Percentiles rank a stretch among this genome's conserved stretches.
These are phyloP conservation scores for Drosophila orosa DNA, from an alignment of 1,140 invertebrate genomes.

Conservation along the genomic window DNA sequence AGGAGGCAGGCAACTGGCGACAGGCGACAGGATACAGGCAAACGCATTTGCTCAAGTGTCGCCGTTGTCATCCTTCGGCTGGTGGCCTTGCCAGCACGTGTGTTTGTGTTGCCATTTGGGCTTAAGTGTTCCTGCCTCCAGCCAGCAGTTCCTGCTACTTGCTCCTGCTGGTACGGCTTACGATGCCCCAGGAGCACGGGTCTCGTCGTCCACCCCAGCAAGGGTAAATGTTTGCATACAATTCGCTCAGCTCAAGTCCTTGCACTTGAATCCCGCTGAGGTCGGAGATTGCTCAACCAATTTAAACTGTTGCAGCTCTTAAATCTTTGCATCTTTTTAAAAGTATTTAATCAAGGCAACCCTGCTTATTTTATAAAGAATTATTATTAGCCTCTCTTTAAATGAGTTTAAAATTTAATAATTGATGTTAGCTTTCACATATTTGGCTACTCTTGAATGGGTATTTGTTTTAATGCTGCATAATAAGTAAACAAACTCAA, in stretches of 20 bases:
- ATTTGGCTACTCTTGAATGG: neutral
- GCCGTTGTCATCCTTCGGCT: slow-evolving; percentile 29
- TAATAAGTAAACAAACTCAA: no score
- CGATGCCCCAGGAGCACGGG: slow-evolving; percentile 2
- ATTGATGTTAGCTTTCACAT: neutral
- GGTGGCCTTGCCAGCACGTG: slow-evolving; percentile 47
- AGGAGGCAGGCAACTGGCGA: neutral
- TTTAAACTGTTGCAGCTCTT: slow-evolving; percentile 18
- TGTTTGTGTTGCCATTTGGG: slow-evolving; percentile 59
- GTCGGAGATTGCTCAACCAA: slow-evolving; percentile 1
- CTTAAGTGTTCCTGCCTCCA: slow-evolving; percentile 47
- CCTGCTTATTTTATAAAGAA: neutral
- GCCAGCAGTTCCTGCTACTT: slow-evolving; percentile 13
- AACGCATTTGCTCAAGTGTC: slow-evolving; percentile 46
- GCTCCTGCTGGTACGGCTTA: slow-evolving; percentile 24
- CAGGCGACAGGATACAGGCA: slow-evolving; percentile 7
- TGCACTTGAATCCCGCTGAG: slow-evolving; percentile 45
- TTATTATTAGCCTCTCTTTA: no score
- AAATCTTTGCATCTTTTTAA: neutral
- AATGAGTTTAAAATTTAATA: neutral
- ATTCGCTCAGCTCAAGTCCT: slow-evolving; percentile 40
- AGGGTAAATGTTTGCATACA: slow-evolving; percentile 42
- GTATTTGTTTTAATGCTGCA: neutral
- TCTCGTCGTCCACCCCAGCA: slow-evolving; percentile 3
- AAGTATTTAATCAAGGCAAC: neutral